Percentiles rank a stretch among this genome's conserved stretches.
phyloP scores from a whole-genome alignment of 2,888 invertebrate genomes.

The Ectemnius lituratus region DNA sequence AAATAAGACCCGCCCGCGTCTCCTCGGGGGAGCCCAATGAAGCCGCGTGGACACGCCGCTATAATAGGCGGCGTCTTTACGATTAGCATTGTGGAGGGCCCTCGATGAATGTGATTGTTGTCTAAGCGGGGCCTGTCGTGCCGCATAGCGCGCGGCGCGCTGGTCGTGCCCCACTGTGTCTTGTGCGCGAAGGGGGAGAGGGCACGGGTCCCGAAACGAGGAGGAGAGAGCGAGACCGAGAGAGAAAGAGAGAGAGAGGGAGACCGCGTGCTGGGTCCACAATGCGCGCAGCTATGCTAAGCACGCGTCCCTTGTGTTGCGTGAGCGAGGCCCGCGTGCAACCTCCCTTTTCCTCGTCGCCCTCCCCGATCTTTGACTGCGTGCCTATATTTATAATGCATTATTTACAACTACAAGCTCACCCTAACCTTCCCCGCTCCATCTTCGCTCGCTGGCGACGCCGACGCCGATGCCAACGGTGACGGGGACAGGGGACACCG shows the following conservation, averaged over 20 bases:
- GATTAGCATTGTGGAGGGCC: slow-evolving; percentile 76
- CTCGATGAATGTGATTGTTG: slow-evolving; percentile 77
- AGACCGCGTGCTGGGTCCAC: slow-evolving; percentile 72
- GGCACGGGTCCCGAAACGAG: slow-evolving; percentile 42
- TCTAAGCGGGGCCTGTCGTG: slow-evolving; percentile 69
- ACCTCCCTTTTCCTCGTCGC: not conserved
- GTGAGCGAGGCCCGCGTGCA: slow-evolving; percentile 46
- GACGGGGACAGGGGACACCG: too few species aligned
- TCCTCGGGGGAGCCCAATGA: slow-evolving; percentile 45
- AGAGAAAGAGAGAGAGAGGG: slow-evolving; percentile 20
- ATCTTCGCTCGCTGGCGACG: slow-evolving; percentile 22
- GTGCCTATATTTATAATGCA: slow-evolving; percentile 76
- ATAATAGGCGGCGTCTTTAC: slow-evolving; percentile 77
- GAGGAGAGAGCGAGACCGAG: slow-evolving; percentile 44
- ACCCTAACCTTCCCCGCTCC: slow-evolving; percentile 41
- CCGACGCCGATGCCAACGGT: too few species aligned
- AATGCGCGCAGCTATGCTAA: slow-evolving; percentile 75
- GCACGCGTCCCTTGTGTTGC: slow-evolving; percentile 75
- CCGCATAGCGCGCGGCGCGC: slow-evolving; percentile 51
- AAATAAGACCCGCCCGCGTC: slow-evolving; percentile 61
- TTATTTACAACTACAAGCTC: slow-evolving; percentile 73
- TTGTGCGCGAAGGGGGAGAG: too few species aligned
- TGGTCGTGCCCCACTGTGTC: not conserved
- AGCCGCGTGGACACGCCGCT: slow-evolving; percentile 65
- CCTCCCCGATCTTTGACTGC: slow-evolving; percentile 54